Percentiles rank a stretch among this genome's conserved stretches.
Evolutionary conservation across 2,113 vertebrate species (phyloP).

Genomic region (Pitta sordida): DNA sequence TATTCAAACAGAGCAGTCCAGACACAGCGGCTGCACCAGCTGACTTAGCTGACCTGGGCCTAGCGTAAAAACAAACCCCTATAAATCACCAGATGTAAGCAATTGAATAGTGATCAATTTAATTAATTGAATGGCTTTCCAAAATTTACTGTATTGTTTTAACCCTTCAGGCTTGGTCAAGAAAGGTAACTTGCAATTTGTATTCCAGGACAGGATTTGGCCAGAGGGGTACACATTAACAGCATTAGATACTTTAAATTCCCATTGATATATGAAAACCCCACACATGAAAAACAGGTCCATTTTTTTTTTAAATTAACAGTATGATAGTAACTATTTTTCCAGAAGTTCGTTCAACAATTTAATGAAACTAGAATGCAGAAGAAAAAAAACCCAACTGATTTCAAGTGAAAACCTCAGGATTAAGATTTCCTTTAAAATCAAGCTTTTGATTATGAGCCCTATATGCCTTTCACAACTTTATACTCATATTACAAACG

Average conservation of each 20-base stretch:
- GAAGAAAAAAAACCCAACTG: neutral
- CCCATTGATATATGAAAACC: neutral
- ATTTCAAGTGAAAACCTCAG: neutral
- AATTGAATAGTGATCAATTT: slow-evolving; percentile 89
- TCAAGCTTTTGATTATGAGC: neutral
- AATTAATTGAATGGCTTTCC: slow-evolving; percentile 91
- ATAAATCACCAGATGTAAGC: slow-evolving; percentile 89
- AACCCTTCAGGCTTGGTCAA: slow-evolving; percentile 57
- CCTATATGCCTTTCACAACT: neutral
- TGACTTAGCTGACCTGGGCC: slow-evolving; percentile 86
- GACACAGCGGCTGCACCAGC: slow-evolving; percentile 85
- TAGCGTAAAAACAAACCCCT: slow-evolving; percentile 86
- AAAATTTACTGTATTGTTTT: slow-evolving; percentile 80
- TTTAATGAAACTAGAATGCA: neutral
- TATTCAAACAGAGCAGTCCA: slow-evolving; percentile 92
- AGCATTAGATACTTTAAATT: neutral
- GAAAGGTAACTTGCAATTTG: slow-evolving; percentile 30
- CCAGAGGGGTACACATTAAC: neutral
- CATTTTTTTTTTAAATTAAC: neutral
- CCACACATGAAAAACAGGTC: neutral
- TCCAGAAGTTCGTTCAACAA: neutral
- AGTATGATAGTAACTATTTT: neutral
- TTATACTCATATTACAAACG: neutral
- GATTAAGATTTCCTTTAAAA: slow-evolving; percentile 1
- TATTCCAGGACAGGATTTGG: neutral